Evolutionary conservation across 2,797 vertebrate species (phyloP).

Genomic region (Lithobates sylvaticus): DNA sequence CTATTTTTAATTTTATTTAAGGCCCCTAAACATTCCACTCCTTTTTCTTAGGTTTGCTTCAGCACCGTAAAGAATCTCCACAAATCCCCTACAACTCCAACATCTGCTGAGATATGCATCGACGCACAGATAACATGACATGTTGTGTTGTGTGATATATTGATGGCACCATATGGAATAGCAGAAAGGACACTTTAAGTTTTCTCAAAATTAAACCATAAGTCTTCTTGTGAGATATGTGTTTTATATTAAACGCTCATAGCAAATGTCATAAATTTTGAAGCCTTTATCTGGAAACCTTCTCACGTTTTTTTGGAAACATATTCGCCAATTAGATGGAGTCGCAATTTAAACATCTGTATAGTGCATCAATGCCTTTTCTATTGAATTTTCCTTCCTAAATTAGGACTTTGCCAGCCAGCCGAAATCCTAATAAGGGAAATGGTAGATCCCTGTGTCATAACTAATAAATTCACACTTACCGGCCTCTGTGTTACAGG

Average conservation of each 20-base stretch:
- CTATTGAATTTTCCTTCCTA: neutral
- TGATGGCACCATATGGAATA: constrained; percentile 6
- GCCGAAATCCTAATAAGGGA: constrained; percentile 20
- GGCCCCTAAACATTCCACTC: too few relatives aligned
- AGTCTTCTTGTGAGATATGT: constrained; percentile 4
- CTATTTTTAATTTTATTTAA: too few relatives aligned
- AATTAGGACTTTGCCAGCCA: neutral
- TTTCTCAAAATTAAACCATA: constrained; percentile 10
- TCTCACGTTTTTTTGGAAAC: neutral
- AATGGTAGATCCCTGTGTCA: constrained; percentile 5
- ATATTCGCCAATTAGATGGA: constrained; percentile 5
- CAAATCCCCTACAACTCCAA: neutral
- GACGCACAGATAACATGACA: neutral
- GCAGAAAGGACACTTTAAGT: neutral
- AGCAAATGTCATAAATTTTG: constrained; percentile 12
- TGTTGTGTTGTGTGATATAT: neutral
- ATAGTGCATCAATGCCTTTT: neutral
- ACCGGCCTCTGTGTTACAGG: neutral
- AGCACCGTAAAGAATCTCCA: too few relatives aligned
- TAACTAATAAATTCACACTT: constrained; percentile 25
- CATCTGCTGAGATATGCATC: neutral
- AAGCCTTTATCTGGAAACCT: constrained; percentile 15
- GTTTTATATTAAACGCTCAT: constrained; percentile 7
- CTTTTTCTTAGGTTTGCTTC: too few relatives aligned
- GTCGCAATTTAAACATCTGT: constrained; percentile 3